phyloP scores from a whole-genome alignment of 2,888 invertebrate genomes.

The Euproctis similis region DNA sequence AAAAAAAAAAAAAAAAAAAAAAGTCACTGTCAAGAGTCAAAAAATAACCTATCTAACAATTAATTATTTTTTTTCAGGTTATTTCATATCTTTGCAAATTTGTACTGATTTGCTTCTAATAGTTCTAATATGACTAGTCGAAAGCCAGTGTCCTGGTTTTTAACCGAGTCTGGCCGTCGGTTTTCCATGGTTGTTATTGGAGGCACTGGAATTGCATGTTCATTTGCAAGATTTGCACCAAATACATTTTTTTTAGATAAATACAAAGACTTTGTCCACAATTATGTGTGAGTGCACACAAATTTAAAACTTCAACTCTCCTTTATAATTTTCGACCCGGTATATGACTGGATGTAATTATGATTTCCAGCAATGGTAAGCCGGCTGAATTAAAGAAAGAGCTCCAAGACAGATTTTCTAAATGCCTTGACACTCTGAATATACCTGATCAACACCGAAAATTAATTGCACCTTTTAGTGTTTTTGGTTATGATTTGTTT shows the following conservation, averaged over 20 bases:
- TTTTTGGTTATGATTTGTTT: constrained; percentile 83
- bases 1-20: no score
- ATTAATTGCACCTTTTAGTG: constrained; percentile 79
- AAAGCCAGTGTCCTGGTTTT: constrained; percentile 66
- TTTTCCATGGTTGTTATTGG: constrained; percentile 66
- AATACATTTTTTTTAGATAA: constrained; percentile 77
- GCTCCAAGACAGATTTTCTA: constrained; percentile 66
- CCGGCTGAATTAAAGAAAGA: constrained; percentile 71
- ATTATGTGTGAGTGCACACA: constrained; percentile 71
- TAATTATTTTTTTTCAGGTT: no score
- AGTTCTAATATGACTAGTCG: constrained; percentile 43
- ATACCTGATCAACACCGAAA: constrained; percentile 63
- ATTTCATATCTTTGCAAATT: no score
- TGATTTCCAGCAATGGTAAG: constrained; percentile 70
- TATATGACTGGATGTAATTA: background rate
- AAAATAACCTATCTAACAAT: no score
- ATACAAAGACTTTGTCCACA: constrained; percentile 78
- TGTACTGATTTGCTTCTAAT: no score
- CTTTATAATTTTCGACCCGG: background rate
- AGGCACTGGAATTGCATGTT: constrained; percentile 56
- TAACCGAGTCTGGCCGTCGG: constrained; percentile 71
- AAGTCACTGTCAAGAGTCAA: no score
- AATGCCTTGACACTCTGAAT: constrained; percentile 77
- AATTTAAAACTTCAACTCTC: no score
- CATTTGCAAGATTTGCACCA: constrained; percentile 74